These are phyloP conservation scores for Phymorhynchus buccinoides DNA, from an alignment of 1,140 invertebrate genomes.

Conservation along the genomic window DNA sequence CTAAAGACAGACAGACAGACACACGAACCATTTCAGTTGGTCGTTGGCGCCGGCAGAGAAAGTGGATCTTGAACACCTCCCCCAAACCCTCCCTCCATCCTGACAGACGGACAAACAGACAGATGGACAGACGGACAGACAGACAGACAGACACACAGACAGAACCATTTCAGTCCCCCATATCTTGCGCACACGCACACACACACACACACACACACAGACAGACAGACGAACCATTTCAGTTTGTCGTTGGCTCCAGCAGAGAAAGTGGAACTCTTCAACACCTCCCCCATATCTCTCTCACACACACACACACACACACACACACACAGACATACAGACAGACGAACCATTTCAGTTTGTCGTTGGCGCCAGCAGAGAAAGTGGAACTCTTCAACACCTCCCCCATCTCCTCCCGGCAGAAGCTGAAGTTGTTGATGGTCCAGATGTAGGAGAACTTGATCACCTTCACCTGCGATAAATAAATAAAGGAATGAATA, in stretches of 20 bases:
- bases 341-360: constrained; percentile 92
- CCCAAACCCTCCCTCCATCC: no score
- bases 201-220: not conserved
- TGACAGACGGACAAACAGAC: not conserved
- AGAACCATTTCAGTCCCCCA: no score
- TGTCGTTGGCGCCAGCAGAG: constrained; percentile 98
- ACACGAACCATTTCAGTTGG: no score
- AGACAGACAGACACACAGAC: not conserved
- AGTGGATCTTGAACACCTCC: no score
- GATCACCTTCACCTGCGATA: constrained; percentile 99
- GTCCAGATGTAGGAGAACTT: constrained; percentile 99
- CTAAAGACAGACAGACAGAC: no score
- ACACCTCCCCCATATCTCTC: constrained; percentile 99
- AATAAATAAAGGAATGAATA: no score
- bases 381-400: constrained; percentile 99
- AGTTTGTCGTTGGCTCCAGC: constrained; percentile 99
- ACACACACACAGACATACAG: not conserved
- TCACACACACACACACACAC: constrained; percentile 83
- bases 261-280: constrained; percentile 99
- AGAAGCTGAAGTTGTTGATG: constrained; percentile 99
- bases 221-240: constrained; percentile 85
- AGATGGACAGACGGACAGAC: no score
- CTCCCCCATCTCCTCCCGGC: constrained; percentile 97
- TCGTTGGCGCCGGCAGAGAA: no score
- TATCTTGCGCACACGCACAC: no score